Evolutionary conservation across 2,113 vertebrate species (phyloP).

Genomic region (Eurystomus gularis): DNA sequence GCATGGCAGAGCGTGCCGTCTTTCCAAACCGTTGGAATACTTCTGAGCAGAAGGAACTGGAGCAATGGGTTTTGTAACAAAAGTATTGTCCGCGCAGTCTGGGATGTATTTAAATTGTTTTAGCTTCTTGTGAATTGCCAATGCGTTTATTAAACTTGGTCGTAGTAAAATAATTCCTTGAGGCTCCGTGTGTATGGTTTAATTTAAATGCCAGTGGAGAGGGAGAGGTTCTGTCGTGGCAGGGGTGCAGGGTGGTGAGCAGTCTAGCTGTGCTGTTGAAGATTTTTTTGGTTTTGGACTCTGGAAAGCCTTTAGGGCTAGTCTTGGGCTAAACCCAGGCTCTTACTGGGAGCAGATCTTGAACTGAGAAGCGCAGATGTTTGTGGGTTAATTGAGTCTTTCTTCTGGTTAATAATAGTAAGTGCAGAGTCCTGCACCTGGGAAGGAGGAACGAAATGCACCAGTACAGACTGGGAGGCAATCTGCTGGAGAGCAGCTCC

Average conservation of each 20-base stretch:
- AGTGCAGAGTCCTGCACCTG: no score
- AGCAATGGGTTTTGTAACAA: background rate
- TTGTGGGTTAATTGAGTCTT: rapidly evolving
- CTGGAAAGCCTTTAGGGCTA: background rate
- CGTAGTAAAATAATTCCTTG: background rate
- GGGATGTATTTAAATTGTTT: background rate
- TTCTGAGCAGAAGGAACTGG: background rate
- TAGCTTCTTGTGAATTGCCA: background rate
- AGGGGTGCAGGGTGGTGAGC: background rate
- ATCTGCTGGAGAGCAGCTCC: no score
- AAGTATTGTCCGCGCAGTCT: background rate
- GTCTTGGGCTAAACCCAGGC: background rate
- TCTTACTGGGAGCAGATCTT: background rate
- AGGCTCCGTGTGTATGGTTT: background rate
- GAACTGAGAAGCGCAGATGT: background rate
- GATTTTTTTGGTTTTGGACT: background rate
- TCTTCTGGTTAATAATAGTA: no score
- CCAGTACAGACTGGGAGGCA: no score
- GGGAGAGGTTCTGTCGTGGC: no score
- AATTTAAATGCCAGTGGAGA: background rate
- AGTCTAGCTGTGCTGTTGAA: background rate
- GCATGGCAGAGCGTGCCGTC: background rate
- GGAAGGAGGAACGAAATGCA: no score
- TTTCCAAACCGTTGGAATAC: background rate
- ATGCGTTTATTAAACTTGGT: background rate